A percentile compares a stretch with the other conserved stretches of the same genome.
Conservation (phyloP, 2,888 invertebrate species). For the Polydesmus complanatus region DNA sequence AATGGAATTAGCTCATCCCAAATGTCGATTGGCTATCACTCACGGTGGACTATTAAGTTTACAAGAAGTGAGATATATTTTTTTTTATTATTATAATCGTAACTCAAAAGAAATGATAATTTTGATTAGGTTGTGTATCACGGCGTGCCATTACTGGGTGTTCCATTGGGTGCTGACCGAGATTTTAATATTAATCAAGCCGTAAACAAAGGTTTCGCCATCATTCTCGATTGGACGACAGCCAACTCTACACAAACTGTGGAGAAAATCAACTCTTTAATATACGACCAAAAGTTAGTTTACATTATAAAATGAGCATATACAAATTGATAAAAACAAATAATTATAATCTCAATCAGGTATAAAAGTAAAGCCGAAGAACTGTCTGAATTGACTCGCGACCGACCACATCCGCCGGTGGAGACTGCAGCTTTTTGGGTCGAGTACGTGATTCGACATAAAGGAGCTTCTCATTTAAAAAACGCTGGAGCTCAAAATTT, state of each 20-base stretch:
- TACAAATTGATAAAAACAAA: not conserved
- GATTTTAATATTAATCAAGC: not conserved
- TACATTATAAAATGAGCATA: not conserved
- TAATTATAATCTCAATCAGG: not conserved
- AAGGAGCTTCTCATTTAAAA: conserved; percentile 3
- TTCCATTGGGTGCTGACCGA: conserved; percentile 2
- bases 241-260: too few relatives aligned
- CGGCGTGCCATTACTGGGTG: not conserved
- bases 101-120: too few relatives aligned
- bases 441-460: conserved; percentile 1
- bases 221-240: conserved; percentile 1
- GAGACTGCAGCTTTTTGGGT: not conserved
- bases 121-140: too few relatives aligned
- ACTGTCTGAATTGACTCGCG: not conserved
- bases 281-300: not conserved
- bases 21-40: not conserved
- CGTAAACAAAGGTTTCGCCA: not conserved
- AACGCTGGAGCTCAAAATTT: not conserved
- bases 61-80: conserved; percentile 4
- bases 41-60: not conserved
- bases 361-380: not conserved
- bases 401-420: not conserved
- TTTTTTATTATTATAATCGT: too few relatives aligned
- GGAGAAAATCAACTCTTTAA: not conserved
- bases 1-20: not conserved